These are phyloP conservation scores for Phaethon lepturus DNA, from an alignment of 2,113 vertebrate species.

Conservation along the genomic window DNA sequence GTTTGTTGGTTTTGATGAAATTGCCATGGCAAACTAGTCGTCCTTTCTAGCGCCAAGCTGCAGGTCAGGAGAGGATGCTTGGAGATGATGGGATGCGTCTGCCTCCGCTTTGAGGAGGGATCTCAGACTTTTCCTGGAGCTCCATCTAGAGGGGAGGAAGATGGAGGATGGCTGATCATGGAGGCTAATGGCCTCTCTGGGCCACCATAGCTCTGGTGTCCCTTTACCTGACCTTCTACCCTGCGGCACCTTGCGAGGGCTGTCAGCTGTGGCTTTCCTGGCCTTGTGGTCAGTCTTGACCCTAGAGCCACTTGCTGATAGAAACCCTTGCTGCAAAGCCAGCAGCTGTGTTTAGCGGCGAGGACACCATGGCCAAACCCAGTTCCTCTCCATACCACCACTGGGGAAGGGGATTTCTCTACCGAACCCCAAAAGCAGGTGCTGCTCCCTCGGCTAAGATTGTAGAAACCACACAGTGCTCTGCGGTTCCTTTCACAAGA, in stretches of 20 bases:
- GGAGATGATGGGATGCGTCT: neutral
- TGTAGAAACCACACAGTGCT: neutral
- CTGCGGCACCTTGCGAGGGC: neutral
- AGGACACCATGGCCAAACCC: neutral
- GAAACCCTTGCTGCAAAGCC: neutral
- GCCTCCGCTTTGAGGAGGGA: fast-evolving
- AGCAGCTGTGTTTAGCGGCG: neutral
- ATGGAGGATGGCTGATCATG: neutral
- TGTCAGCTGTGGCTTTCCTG: neutral
- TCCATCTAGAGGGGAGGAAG: conserved; percentile 19
- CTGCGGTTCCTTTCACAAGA: neutral
- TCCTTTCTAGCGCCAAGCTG: neutral
- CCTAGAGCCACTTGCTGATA: neutral
- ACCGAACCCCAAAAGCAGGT: neutral
- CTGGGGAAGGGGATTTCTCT: neutral
- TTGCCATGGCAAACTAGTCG: neutral
- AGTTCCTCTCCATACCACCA: neutral
- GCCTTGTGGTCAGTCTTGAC: neutral
- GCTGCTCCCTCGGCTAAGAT: neutral
- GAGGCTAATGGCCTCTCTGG: neutral
- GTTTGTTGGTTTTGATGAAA: neutral
- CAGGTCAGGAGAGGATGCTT: neutral
- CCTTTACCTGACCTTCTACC: neutral
- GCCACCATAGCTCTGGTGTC: neutral
- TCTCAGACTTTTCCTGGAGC: conserved; percentile 33